Conservation (phyloP, 2,888 invertebrate genomes). For the Drosophila tanythrix region DNA sequence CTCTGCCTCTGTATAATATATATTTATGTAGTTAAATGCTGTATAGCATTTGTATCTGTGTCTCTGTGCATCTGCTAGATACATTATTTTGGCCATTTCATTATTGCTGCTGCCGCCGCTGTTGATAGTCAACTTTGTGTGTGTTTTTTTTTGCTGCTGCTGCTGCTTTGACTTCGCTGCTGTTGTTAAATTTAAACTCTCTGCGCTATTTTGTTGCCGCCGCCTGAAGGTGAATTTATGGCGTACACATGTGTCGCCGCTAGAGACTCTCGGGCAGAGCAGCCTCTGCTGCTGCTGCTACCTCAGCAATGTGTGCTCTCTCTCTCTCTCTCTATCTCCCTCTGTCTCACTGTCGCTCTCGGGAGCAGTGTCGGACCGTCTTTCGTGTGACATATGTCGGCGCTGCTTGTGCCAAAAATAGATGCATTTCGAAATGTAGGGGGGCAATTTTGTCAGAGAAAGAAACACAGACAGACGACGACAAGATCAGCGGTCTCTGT, state of each 20-base stretch:
- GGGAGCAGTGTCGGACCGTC: not conserved
- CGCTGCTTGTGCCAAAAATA: slow-evolving; percentile 64
- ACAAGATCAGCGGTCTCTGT: slow-evolving; percentile 27
- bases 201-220: slow-evolving; percentile 62
- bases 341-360: not conserved
- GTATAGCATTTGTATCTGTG: slow-evolving; percentile 7
- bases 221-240: slow-evolving; percentile 78
- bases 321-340: not conserved
- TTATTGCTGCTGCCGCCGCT: slow-evolving; percentile 52
- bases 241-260: slow-evolving; percentile 74
- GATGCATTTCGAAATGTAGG: slow-evolving; percentile 74
- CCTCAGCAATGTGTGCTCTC: slow-evolving; percentile 22
- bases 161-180: slow-evolving; percentile 14
- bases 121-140: slow-evolving; percentile 40
- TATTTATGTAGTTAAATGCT: not conserved
- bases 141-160: slow-evolving; percentile 4
- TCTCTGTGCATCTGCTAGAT: slow-evolving; percentile 37
- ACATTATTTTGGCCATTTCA: slow-evolving; percentile 64
- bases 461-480: slow-evolving; percentile 23
- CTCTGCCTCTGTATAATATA: slow-evolving; percentile 12
- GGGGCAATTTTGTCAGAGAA: slow-evolving; percentile 64
- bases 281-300: not conserved
- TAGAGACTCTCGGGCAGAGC: slow-evolving; percentile 24
- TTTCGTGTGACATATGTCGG: slow-evolving; percentile 72
- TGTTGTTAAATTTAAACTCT: slow-evolving; percentile 73